Conservation (phyloP, 2,888 invertebrate genomes). For the Antheraea yamamai region DNA sequence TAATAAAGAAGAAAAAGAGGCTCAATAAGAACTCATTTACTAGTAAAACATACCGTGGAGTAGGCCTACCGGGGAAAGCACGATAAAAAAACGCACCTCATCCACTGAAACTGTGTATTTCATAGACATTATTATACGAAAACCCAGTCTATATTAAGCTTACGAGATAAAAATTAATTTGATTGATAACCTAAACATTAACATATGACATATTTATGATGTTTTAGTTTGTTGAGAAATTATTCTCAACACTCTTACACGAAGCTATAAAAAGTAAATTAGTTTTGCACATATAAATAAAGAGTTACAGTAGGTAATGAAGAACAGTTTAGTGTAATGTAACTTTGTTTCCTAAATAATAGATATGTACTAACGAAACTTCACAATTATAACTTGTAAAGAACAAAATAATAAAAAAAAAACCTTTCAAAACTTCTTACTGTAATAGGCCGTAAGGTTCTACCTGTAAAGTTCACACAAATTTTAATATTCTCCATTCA, state of each 20-base stretch:
- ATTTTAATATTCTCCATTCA: conserved; percentile 16
- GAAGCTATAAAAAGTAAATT: not conserved
- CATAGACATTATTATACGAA: too few species aligned
- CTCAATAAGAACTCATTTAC: too few species aligned
- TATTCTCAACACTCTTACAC: not conserved
- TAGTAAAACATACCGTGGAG: too few species aligned
- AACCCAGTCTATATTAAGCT: too few species aligned
- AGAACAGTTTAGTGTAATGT: not conserved
- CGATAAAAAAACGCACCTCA: too few species aligned
- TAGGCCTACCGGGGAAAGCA: too few species aligned
- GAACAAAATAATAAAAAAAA: not conserved
- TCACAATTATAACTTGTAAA: not conserved
- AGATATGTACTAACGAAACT: not conserved
- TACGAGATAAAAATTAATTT: too few species aligned
- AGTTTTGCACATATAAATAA: not conserved
- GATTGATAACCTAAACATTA: too few species aligned
- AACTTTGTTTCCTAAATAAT: not conserved
- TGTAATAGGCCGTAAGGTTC: not conserved
- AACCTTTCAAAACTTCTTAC: not conserved
- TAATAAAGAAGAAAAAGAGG: too few species aligned
- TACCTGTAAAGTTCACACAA: conserved; percentile 3
- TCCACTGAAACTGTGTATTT: too few species aligned
- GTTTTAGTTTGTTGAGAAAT: too few species aligned
- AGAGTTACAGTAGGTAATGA: not conserved
- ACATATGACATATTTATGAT: too few species aligned